phyloP scores from a whole-genome alignment of 2,888 invertebrate species.

The Vanessa cardui region DNA sequence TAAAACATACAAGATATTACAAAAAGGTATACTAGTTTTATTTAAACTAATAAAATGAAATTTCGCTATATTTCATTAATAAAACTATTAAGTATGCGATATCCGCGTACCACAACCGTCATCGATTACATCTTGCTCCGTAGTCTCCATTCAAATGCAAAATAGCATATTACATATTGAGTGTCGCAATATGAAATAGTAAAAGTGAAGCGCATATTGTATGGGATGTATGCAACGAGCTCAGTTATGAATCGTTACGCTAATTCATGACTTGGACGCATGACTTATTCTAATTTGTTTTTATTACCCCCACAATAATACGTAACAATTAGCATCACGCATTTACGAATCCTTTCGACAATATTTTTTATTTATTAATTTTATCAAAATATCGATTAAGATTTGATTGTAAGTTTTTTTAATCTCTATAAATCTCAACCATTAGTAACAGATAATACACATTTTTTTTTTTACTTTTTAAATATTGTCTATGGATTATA shows the following conservation, averaged over 20 bases:
- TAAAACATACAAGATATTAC: too few relatives aligned
- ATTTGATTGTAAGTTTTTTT: too few relatives aligned
- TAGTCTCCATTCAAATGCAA: slow-evolving; percentile 37
- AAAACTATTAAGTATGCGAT: slow-evolving; percentile 2
- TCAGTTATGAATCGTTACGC: slow-evolving; percentile 50
- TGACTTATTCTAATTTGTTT: slow-evolving; percentile 28
- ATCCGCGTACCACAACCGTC: slow-evolving; percentile 21
- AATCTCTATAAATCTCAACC: too few relatives aligned
- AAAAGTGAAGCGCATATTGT: slow-evolving; percentile 64
- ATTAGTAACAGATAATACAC: too few relatives aligned
- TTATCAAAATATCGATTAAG: too few relatives aligned
- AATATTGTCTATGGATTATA: too few relatives aligned
- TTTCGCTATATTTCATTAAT: not conserved
- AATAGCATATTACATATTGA: slow-evolving; percentile 35
- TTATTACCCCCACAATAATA: not conserved
- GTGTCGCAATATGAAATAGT: slow-evolving; percentile 54
- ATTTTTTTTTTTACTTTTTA: too few relatives aligned
- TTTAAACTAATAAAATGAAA: too few relatives aligned
- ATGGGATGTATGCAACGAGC: slow-evolving; percentile 56
- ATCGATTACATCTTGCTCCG: slow-evolving; percentile 29
- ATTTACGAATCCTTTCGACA: too few relatives aligned
- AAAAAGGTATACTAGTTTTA: too few relatives aligned
- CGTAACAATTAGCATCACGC: not conserved
- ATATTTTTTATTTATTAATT: too few relatives aligned
- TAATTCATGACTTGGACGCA: slow-evolving; percentile 44